Conservation (phyloP, 2,113 vertebrate genomes). For the Struthidea cinerea region DNA sequence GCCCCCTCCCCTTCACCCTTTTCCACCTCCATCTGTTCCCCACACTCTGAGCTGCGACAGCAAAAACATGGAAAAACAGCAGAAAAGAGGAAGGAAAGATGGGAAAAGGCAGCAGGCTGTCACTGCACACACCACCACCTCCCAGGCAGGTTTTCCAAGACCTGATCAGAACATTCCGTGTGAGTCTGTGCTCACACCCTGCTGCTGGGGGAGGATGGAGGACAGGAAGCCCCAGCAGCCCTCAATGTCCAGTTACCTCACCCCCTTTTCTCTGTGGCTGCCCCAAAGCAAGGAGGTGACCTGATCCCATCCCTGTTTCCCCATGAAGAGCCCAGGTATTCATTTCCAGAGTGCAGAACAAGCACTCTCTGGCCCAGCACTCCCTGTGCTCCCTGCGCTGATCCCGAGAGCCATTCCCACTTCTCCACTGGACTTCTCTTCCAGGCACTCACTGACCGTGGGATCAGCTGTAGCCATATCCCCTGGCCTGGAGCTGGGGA, state of each 20-base stretch:
- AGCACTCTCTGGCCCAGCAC: not conserved
- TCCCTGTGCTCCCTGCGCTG: not conserved
- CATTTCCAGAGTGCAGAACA: not conserved
- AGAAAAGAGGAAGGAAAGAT: not conserved
- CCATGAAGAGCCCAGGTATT: not conserved
- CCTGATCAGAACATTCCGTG: not conserved
- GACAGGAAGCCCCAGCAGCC: not conserved
- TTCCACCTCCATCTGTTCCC: conserved; percentile 48
- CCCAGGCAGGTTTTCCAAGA: not conserved
- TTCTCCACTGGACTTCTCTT: not conserved
- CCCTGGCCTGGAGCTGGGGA: not conserved
- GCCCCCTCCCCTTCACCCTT: conserved; percentile 4
- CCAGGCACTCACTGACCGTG: not conserved
- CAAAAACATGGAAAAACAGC: not conserved
- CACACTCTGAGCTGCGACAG: not conserved
- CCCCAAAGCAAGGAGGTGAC: not conserved
- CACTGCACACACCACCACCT: not conserved
- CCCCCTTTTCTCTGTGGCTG: fast-evolving
- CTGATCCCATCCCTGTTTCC: not conserved
- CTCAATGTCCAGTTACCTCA: not conserved
- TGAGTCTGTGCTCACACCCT: not conserved
- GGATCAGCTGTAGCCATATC: not conserved
- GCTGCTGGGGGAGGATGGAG: not conserved
- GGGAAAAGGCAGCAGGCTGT: not conserved
- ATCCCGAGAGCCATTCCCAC: not conserved